Evolutionary conservation across 1,140 invertebrate species (phyloP).

Genomic region (Drosophila truncata): DNA sequence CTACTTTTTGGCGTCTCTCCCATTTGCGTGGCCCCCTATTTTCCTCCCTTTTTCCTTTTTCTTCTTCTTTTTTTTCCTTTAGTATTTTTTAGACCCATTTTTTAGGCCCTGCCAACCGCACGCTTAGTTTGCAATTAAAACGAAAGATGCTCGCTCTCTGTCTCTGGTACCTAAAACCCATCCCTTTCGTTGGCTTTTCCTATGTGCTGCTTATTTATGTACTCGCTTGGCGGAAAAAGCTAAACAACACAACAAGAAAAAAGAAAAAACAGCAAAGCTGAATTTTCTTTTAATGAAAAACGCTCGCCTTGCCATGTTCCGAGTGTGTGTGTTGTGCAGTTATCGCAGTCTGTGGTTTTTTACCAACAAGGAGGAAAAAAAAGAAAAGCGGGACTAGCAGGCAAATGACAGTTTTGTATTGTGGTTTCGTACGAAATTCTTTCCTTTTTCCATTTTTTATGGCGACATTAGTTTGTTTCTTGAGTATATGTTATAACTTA

Average conservation of each 20-base stretch:
- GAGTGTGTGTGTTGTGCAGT: constrained; percentile 17
- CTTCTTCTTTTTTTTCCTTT: not conserved
- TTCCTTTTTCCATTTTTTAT: not conserved
- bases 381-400: constrained; percentile 13
- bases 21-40: constrained; percentile 50
- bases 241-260: constrained; percentile 37
- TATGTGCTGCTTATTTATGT: constrained; percentile 75
- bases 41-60: not conserved
- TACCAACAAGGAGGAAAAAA: constrained; percentile 10
- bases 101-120: constrained; percentile 75
- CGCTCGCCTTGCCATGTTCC: constrained; percentile 43
- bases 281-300: constrained; percentile 79
- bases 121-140: constrained; percentile 83
- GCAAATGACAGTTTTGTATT: constrained; percentile 62
- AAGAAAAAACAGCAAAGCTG: constrained; percentile 44
- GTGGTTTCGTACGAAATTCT: constrained; percentile 50
- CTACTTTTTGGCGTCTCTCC: constrained; percentile 74
- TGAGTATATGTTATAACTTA: constrained; percentile 13
- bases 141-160: constrained; percentile 72
- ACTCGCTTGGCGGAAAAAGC: constrained; percentile 52
- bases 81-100: constrained; percentile 21
- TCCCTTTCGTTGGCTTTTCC: constrained; percentile 39
- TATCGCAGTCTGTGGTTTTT: constrained; percentile 45
- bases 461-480: too few relatives aligned
- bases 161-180: constrained; percentile 18